Evolutionary conservation across 2,113 vertebrate species (phyloP), one percentile per base, ranked within the genome.

Genomic region (Deroptyus accipitrinus): DNA sequence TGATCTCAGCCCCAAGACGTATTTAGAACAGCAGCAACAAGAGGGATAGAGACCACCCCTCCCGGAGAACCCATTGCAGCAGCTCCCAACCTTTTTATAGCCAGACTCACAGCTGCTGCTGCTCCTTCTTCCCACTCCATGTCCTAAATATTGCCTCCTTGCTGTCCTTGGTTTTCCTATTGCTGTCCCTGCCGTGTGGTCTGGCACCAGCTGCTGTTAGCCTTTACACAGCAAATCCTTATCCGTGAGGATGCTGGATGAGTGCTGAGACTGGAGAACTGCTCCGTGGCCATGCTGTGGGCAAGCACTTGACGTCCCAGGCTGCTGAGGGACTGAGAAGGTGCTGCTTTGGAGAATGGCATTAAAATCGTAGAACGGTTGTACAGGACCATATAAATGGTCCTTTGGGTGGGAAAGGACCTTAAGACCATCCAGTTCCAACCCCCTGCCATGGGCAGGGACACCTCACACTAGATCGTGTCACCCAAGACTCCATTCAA

Each of bases 81-180:
- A 74, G 33, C 89, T 82, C 77, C n/a, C 30, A 8, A 24, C 78
- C 92, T 94, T 96, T 96, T 96, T 96, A 94, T 94, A 95, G 89
- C 70, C 86, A n/a, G 37, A 41, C 72, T 79, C 86, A 33, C 92
- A 96, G 95, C 95, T 94, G 95, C 90, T 94, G 94, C 90, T 59
- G 57, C 82, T 90, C 61, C 66, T 92, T 31, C 41, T 92, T 67
- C 86, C 77, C 91, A 44, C 42, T 85, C 90, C 20, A 1, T 8
- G 2, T 77, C 91, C 95, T 39, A 94, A 94, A 94, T 48, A 90
- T 84, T 13, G 6, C 74, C 82, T 57, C 41, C 41, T 25, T 8
- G 0, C 24, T 64, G 24, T 52, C 42, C 35, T 49, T 59, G 37
- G 17, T 44, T 46, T 63, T 64, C 82, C 74, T 23, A 5, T 20